Conservation (phyloP, 2,888 invertebrate species). For the Agrochola litura region DNA sequence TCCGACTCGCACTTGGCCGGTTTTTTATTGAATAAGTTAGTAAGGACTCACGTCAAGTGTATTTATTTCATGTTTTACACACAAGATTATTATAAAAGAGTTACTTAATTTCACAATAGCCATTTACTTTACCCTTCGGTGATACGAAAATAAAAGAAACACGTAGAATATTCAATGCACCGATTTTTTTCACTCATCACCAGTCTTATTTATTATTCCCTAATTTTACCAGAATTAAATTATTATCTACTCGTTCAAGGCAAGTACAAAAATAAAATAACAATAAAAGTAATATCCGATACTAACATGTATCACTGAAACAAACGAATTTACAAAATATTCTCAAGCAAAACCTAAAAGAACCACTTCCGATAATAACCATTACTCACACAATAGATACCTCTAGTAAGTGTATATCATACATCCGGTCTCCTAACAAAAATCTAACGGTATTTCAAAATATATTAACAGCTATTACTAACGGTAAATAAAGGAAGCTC, state of each 20-base stretch:
- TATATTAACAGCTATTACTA: slow-evolving; percentile 65
- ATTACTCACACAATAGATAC: background rate
- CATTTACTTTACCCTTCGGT: too few species aligned
- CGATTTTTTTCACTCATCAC: background rate
- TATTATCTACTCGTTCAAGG: background rate
- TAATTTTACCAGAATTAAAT: background rate
- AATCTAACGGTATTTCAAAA: slow-evolving; percentile 62
- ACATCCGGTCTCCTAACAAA: slow-evolving; percentile 18
- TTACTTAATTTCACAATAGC: too few species aligned
- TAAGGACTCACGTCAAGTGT: background rate
- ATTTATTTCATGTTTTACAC: background rate
- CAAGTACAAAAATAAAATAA: background rate
- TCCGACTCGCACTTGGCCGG: too few species aligned
- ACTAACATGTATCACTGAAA: background rate
- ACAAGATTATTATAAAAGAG: background rate
- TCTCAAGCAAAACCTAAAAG: background rate
- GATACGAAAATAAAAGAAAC: background rate
- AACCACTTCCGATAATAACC: background rate
- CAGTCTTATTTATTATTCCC: background rate
- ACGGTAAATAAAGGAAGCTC: slow-evolving; percentile 69
- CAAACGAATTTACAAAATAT: background rate
- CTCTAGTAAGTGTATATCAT: background rate
- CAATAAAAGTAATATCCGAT: background rate
- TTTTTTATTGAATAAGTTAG: background rate
- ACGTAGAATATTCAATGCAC: background rate